Base-by-base conservation (phyloP, 1,140 invertebrate species). In the Drosophila dunni region DNA sequence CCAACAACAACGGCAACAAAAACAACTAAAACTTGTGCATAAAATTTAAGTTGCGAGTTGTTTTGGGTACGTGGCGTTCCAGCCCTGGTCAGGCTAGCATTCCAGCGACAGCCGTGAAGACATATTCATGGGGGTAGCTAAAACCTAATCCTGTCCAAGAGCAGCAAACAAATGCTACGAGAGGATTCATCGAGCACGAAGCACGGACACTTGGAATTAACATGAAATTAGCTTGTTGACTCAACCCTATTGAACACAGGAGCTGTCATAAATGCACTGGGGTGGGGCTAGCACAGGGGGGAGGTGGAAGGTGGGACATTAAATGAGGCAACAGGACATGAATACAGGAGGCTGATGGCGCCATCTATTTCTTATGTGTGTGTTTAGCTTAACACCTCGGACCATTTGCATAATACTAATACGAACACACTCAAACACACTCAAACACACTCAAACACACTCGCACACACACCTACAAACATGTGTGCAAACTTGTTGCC, bases 11-110 rank as follows among this genome's bases (percentile, higher is more conserved):
- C 33, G 33, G 44, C 72, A 69, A 40, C 38, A 63, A 48, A 11
- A 48, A 34, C 15, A 57, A 71, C 50, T 54, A 42, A 33, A 84
- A 80, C 74, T 84, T 85, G 78, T 84, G 76, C 79, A 82, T 88
- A 79, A 74, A 82, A 86, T 77, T 82, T 82, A 62, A 79, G 76
- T 82, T 81, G 38, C 68, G 34, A 46, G 42, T 29, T 34, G 50
- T 20, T 36, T 29, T 29, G 24, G 17, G 15, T 40, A 15, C 17
- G n/a, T 20, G 51, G 40, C 36, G 17, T 11, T 40, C 36, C 38
- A 40, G 17, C 50, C 24, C 29, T 33, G 53, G 8, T 15, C 38
- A 11, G 29, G n/a, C n/a, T n/a, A n/a, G n/a, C n/a, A n/a, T n/a
- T n/a, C 15, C 11, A 29, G 11, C 40, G 38, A 42, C 56, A 48